phyloP scores from a whole-genome alignment of 1,140 invertebrate species.

The Bombus impatiens region DNA sequence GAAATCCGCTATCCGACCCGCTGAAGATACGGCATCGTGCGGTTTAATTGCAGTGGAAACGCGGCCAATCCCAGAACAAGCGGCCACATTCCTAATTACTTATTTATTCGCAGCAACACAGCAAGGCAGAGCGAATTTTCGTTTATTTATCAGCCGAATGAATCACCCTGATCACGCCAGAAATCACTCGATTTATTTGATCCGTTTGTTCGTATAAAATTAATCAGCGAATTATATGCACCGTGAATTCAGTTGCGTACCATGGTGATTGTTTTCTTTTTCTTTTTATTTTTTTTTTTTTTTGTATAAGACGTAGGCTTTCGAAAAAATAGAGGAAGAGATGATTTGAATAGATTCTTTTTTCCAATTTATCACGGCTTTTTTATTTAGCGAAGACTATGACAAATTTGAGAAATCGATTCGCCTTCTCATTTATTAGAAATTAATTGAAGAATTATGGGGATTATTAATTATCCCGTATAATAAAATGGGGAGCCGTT shows the following conservation, averaged over 20 bases:
- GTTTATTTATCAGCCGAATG: background rate
- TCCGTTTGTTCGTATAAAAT: background rate
- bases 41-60: slow-evolving; percentile 1
- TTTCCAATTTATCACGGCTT: too few species aligned
- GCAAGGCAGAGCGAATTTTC: background rate
- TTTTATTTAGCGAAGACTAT: too few species aligned
- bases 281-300: too few species aligned
- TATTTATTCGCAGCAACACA: background rate
- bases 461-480: too few species aligned
- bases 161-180: background rate
- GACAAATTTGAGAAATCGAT: too few species aligned
- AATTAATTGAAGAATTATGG: too few species aligned
- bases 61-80: background rate
- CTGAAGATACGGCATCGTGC: background rate
- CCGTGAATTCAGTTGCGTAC: background rate
- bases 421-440: too few species aligned
- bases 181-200: background rate
- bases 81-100: background rate
- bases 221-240: background rate
- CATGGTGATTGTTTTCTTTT: too few species aligned
- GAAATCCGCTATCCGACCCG: background rate
- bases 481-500: too few species aligned
- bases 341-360: too few species aligned
- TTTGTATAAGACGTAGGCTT: too few species aligned
- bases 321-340: too few species aligned